Conservation (phyloP, 2,113 vertebrate genomes). For the Sinocyclocheilus anshuiensis region DNA sequence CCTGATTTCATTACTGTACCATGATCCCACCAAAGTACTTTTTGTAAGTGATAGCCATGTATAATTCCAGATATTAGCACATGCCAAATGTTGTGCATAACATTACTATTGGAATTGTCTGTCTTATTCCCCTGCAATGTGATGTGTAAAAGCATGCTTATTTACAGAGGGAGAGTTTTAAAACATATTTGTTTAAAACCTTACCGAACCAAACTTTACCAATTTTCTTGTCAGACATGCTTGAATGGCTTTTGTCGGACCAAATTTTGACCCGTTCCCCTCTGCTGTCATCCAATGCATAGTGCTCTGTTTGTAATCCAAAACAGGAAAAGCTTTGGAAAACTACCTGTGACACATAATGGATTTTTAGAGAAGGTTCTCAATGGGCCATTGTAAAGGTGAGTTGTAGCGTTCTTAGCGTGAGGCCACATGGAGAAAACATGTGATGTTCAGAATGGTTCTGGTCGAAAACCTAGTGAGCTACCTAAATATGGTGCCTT, state of each 20-base stretch:
- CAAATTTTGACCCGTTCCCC: not conserved
- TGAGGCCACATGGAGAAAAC: slow-evolving; percentile 29
- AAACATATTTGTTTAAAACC: not conserved
- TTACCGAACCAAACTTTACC: not conserved
- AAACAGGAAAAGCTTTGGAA: slow-evolving; percentile 25
- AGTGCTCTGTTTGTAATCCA: slow-evolving; percentile 37
- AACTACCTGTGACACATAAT: slow-evolving; percentile 31
- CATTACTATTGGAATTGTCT: not conserved
- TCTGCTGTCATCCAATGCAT: slow-evolving; percentile 8
- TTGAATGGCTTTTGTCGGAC: slow-evolving; percentile 38
- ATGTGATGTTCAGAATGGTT: slow-evolving; percentile 12
- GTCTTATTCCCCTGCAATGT: not conserved
- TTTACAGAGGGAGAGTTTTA: not conserved
- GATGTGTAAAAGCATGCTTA: not conserved
- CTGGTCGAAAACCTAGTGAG: not conserved
- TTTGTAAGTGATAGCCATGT: not conserved
- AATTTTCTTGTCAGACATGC: slow-evolving; percentile 24
- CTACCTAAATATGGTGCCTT: not conserved
- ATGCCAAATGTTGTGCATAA: not conserved
- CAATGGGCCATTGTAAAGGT: slow-evolving; percentile 33
- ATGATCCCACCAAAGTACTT: not conserved
- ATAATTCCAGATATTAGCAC: not conserved
- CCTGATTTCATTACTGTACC: not conserved
- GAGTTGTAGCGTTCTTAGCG: slow-evolving; percentile 5
- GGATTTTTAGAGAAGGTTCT: slow-evolving; percentile 21